Evolutionary conservation across 2,797 vertebrate species (phyloP), one percentile per base, ranked within the genome.

Genomic region (Dicrostonyx torquatus): DNA sequence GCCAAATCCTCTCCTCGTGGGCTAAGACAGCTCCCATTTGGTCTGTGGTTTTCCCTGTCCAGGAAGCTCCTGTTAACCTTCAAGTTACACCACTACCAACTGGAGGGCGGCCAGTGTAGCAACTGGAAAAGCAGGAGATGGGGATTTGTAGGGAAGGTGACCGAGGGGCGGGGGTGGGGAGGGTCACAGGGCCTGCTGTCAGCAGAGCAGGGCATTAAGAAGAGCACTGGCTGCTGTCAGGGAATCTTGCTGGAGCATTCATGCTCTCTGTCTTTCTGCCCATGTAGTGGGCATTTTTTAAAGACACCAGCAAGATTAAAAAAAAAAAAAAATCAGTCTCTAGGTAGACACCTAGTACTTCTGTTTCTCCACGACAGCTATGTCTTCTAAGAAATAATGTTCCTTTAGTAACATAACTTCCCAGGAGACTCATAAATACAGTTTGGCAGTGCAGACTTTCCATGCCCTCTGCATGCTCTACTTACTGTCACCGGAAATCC

Each of bases 391-490:
- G 58, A 90, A 55, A n/a, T 86, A 58, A 66, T 76, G 90, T 95
- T 58, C 85, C 90, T 70, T 91, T 79, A 94, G n/a, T 66, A 77
- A 92, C 89, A 92, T 87, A 95, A 31, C 79, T 88, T 88, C 66
- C 20, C 55, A 2, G 3, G 6, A 90, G 85, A 89, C 12, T 93
- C 96, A 75, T 0, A 0, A 43, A 66, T 84, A 86, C 14, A 0
- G 6, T 8, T 8, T 12, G 79, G 78, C 91, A 87, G 75, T 2
- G 55, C 43, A 2, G 79, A 89, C 90, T 79, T 90, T 14, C 73
- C 64, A 98, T 90, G 93, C 94, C 90, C 91, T 89, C 76, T 5
- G 53, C 43, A 34, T 10, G 70, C 85, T 80, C 89, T 83, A 34
- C 92, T 89, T 60, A 37, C 10, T 26, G 4, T 76, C 60, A 14